A percentile compares a stretch with the other conserved stretches of the same genome.
Conservation (phyloP, 2,797 vertebrate genomes). For the Ataeniobius toweri region DNA sequence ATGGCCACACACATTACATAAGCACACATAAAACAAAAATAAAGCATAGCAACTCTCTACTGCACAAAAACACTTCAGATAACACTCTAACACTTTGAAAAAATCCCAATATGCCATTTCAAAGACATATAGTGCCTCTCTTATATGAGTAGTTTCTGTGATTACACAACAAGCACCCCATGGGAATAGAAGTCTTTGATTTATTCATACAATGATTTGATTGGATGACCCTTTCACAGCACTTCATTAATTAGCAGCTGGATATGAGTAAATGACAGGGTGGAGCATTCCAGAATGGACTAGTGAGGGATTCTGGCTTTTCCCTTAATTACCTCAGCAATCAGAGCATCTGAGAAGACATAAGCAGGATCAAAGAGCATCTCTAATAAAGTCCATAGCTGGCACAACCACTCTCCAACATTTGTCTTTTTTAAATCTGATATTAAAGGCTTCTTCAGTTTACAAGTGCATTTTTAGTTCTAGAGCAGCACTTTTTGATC, state of each 20-base stretch:
- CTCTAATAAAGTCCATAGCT: constrained; percentile 39
- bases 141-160: constrained; percentile 26
- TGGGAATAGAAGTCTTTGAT: constrained; percentile 52
- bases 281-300: constrained; percentile 36
- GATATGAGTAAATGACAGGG: constrained; percentile 53
- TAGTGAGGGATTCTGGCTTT: constrained; percentile 39
- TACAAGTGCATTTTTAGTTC: neutral
- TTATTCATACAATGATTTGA: constrained; percentile 63
- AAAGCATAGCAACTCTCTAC: constrained; percentile 2
- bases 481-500: neutral
- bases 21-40: neutral
- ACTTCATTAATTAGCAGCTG: constrained; percentile 65
- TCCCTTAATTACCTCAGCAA: constrained; percentile 55
- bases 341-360: constrained; percentile 32
- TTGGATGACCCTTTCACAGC: constrained; percentile 60
- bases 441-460: constrained; percentile 10
- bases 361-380: constrained; percentile 58
- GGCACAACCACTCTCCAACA: constrained; percentile 23
- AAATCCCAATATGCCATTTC: neutral
- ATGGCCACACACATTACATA: neutral
- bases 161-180: constrained; percentile 20
- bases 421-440: constrained; percentile 21
- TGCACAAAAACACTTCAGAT: constrained; percentile 8
- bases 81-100: constrained; percentile 22
- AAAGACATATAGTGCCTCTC: constrained; percentile 14